These are phyloP conservation scores for Takifugu flavidus DNA, from an alignment of 2,113 vertebrate genomes.

Conservation along the genomic window DNA sequence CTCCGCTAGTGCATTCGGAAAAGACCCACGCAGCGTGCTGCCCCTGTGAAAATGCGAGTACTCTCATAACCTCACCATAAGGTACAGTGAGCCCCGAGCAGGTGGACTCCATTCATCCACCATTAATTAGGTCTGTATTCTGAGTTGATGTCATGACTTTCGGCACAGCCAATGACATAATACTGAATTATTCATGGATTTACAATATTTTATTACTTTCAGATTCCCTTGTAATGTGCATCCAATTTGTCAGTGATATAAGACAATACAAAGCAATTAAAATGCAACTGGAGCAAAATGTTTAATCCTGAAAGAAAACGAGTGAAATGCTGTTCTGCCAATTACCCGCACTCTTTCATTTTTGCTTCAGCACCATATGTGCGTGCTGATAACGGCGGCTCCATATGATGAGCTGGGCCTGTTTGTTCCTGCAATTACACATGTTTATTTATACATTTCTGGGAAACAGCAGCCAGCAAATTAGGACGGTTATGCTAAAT, in stretches of 20 bases:
- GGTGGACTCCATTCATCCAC: constrained; percentile 33
- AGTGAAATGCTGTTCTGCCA: constrained; percentile 10
- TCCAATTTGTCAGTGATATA: constrained; percentile 28
- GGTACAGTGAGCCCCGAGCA: constrained; percentile 29
- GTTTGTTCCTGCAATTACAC: constrained; percentile 26
- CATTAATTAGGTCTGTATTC: constrained; percentile 41
- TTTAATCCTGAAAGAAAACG: constrained; percentile 23
- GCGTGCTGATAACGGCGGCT: constrained; percentile 43
- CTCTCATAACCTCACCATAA: constrained; percentile 37
- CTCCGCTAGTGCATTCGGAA: neutral
- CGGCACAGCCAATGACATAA: constrained; percentile 10
- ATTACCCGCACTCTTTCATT: constrained; percentile 29
- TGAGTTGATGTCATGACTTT: constrained; percentile 22
- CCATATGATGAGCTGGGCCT: constrained; percentile 8
- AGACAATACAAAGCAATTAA: constrained; percentile 31
- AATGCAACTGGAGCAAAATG: constrained; percentile 24
- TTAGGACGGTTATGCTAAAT: constrained; percentile 2
- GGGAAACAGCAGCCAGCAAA: constrained; percentile 9
- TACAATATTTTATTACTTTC: constrained; percentile 32
- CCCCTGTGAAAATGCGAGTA: constrained; percentile 32
- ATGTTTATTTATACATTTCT: constrained; percentile 35
- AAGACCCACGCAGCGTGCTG: neutral
- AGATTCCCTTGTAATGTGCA: constrained; percentile 31
- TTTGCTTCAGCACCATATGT: constrained; percentile 23
- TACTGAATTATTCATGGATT: constrained; percentile 32